Base-by-base conservation (phyloP, 2,797 vertebrate species). In the Amniataba percoides region DNA sequence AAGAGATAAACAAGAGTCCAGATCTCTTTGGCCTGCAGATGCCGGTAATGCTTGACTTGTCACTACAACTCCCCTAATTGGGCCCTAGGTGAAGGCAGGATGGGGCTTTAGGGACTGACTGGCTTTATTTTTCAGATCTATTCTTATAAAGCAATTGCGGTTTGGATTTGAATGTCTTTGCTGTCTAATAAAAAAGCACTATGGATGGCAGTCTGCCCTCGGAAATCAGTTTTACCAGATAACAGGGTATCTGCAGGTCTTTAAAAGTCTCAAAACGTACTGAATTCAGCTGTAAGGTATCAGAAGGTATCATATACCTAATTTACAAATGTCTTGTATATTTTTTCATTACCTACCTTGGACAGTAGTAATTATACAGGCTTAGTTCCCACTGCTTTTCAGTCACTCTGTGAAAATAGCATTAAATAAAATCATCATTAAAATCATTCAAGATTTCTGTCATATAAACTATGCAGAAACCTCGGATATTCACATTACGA, bases 31-130 rank as follows among this genome's bases (percentile, higher is more conserved):
- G 92, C 91, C 89, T 90, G 91, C 80, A 61, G 88, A 90, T 83
- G 81, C 82, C 77, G 73, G 94, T 90, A 83, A 92, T 89, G 78
- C 87, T 87, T 84, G 88, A 94, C 91, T 95, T 96, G 95, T 95
- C 96, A 95, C 92, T 88, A 0, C 48, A 74, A 63, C 88, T 85
- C 74, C 87, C 92, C 94, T 97, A 96, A 97, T 96, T 97, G 95
- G 96, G 77, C 95, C 88, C 84, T 90, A 81, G 88, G 86, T 93
- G 91, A 94, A 81, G 79, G 80, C 78, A 60, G 62, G 83, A 88
- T 84, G 60, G 90, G 89, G 78, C 88, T 85, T 90, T 80, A 78
- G 95, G 86, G 81, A 88, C 79, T 77, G 80, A 75, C 81, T 84
- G 77, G 83, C 63, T 87, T 87, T 88, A 80, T 83, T 83, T 85